Percentiles rank a stretch among this genome's conserved stretches.
phyloP scores from a whole-genome alignment of 1,140 invertebrate species.

The Drosophila athabasca region DNA sequence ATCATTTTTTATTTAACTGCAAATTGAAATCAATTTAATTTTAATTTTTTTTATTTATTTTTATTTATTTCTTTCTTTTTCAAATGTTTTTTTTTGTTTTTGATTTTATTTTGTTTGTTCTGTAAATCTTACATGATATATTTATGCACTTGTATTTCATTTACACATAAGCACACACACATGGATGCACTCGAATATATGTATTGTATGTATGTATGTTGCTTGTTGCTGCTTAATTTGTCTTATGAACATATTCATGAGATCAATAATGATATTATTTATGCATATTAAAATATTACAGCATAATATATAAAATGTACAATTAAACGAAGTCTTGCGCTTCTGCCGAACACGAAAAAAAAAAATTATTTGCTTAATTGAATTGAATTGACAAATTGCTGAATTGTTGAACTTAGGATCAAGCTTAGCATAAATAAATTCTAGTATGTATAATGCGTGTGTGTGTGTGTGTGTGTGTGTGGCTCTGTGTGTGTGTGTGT shows the following conservation, averaged over 20 bases:
- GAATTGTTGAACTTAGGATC: constrained; percentile 52
- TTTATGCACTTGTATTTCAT: constrained; percentile 71
- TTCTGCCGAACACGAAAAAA: constrained; percentile 39
- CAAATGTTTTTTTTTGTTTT: constrained; percentile 41
- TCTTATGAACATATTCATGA: constrained; percentile 81
- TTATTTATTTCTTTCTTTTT: constrained; percentile 50
- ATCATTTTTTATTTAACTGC: no score
- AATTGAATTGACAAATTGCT: constrained; percentile 15
- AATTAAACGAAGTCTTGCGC: constrained; percentile 58
- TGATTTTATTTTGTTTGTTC: constrained; percentile 31
- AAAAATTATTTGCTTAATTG: constrained; percentile 28
- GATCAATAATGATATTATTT: constrained; percentile 71
- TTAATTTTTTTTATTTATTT: constrained; percentile 8
- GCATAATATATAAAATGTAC: constrained; percentile 76
- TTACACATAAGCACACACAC: constrained; percentile 50
- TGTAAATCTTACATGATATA: constrained; percentile 68
- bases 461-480: constrained; percentile 6
- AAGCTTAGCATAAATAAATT: constrained; percentile 40
- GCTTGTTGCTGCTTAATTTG: constrained; percentile 24
- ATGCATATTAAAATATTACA: constrained; percentile 71
- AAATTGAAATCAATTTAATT: not conserved
- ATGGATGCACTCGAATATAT: constrained; percentile 37
- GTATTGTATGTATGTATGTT: constrained; percentile 42
- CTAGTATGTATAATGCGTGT: constrained; percentile 40
- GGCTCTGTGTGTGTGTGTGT: constrained; percentile 5